Evolutionary conservation across 2,797 vertebrate genomes (phyloP).

Genomic region (Hippocampus kuda): DNA sequence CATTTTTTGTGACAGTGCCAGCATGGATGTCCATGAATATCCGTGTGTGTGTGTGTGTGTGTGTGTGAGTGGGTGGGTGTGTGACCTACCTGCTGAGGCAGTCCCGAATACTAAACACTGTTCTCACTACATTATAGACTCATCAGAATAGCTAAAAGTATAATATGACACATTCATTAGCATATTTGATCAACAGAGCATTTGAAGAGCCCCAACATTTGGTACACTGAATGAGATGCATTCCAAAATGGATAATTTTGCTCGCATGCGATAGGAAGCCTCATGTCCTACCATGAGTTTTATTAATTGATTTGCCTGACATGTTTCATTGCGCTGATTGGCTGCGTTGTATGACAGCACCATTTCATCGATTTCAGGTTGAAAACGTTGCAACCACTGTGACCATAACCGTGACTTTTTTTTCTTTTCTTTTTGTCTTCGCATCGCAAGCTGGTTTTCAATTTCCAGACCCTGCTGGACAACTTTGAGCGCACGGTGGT

Average conservation of each 20-base stretch:
- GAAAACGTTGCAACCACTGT: neutral
- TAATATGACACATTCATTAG: no score
- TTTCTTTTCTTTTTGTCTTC: slow-evolving; percentile 3
- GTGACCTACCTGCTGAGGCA: slow-evolving; percentile 17
- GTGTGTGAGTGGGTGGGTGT: slow-evolving; percentile 22
- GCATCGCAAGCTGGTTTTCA: slow-evolving; percentile 71
- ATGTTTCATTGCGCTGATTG: no score
- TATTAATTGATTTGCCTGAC: no score
- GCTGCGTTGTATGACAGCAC: neutral
- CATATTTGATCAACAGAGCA: no score
- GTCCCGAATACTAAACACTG: slow-evolving; percentile 31
- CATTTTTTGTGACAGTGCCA: slow-evolving; percentile 58
- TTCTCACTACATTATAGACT: slow-evolving; percentile 31
- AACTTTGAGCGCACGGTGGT: slow-evolving; percentile 78
- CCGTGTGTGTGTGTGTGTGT: slow-evolving; percentile 40
- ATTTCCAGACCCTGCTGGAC: slow-evolving; percentile 81
- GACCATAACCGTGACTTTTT: neutral
- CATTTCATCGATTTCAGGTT: neutral
- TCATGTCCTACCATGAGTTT: no score
- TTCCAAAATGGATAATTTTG: no score
- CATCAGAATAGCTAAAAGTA: no score
- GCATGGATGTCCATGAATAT: slow-evolving; percentile 41
- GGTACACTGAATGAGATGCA: no score
- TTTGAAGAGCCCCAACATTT: slow-evolving; percentile 13
- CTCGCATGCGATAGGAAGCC: no score